These are phyloP conservation scores for Grus americana DNA, from an alignment of 2,113 vertebrate genomes.

Conservation along the genomic window DNA sequence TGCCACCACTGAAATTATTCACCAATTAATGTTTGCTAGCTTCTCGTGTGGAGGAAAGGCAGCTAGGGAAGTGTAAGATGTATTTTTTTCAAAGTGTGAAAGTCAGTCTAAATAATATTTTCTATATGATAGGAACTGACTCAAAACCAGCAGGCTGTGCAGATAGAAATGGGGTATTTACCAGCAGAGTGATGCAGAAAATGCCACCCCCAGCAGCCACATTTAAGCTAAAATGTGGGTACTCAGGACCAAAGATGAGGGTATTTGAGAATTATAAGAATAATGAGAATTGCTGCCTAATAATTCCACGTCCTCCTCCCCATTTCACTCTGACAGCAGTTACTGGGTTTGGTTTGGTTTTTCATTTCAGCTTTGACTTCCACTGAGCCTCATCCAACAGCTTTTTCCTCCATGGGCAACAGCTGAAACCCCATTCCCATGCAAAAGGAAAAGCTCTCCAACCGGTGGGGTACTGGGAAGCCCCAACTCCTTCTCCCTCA, in stretches of 20 bases:
- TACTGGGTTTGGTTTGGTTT: neutral
- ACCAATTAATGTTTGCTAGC: neutral
- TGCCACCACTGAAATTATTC: neutral
- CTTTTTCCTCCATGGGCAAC: neutral
- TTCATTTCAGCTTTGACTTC: neutral
- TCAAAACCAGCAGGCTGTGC: neutral
- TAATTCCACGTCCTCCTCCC: neutral
- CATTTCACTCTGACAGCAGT: neutral
- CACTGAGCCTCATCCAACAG: neutral
- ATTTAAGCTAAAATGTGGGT: neutral
- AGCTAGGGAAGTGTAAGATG: neutral
- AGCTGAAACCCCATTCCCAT: neutral
- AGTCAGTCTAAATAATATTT: neutral
- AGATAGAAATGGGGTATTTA: neutral
- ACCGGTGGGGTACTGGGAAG: neutral
- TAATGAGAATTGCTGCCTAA: neutral
- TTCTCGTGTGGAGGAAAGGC: neutral
- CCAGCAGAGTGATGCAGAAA: neutral
- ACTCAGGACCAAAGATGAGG: neutral
- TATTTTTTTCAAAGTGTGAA: neutral
- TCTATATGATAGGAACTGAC: neutral
- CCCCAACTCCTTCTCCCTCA: neutral
- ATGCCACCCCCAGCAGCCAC: neutral
- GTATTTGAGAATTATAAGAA: neutral
- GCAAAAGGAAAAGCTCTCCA: neutral